Conservation (phyloP, 2,797 vertebrate species). For the Eutrigla gurnardus region DNA sequence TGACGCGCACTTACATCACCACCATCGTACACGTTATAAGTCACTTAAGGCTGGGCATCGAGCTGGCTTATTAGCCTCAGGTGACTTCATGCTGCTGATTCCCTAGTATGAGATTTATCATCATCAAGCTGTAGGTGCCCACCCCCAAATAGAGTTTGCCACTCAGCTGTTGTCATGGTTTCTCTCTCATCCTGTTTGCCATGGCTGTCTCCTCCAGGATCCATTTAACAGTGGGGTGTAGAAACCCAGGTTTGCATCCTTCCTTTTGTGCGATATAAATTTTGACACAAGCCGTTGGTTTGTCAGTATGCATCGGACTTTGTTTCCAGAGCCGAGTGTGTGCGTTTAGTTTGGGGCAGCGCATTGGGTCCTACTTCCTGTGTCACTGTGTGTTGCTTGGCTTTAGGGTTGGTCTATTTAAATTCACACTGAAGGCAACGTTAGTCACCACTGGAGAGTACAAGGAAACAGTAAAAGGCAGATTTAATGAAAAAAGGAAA, state of each 20-base stretch:
- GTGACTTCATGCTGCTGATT: slow-evolving; percentile 19
- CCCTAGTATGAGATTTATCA: too few species aligned
- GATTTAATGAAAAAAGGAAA: slow-evolving; percentile 31
- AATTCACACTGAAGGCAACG: slow-evolving; percentile 75
- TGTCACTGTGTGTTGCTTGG: slow-evolving; percentile 68
- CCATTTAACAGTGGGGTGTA: not conserved
- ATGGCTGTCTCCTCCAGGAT: slow-evolving; percentile 23
- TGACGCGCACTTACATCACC: slow-evolving; percentile 34
- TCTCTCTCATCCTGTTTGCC: slow-evolving; percentile 35
- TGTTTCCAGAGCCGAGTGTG: slow-evolving; percentile 18
- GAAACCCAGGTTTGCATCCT: slow-evolving; percentile 38
- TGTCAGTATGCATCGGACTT: slow-evolving; percentile 66
- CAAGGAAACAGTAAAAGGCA: slow-evolving; percentile 31
- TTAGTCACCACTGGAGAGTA: slow-evolving; percentile 73
- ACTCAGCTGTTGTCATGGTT: slow-evolving; percentile 7
- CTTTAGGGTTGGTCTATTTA: slow-evolving; percentile 78
- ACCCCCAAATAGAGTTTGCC: not conserved
- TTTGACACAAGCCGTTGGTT: slow-evolving; percentile 65
- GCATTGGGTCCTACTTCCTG: slow-evolving; percentile 43
- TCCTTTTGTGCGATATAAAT: slow-evolving; percentile 31
- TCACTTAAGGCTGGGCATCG: slow-evolving; percentile 1
- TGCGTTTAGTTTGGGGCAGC: slow-evolving; percentile 31
- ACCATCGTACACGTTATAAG: slow-evolving; percentile 11
- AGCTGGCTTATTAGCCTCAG: slow-evolving; percentile 2
- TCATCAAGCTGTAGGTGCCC: too few species aligned